Base-by-base conservation (phyloP, 2,888 invertebrate species). In the Drosophila atripex region DNA sequence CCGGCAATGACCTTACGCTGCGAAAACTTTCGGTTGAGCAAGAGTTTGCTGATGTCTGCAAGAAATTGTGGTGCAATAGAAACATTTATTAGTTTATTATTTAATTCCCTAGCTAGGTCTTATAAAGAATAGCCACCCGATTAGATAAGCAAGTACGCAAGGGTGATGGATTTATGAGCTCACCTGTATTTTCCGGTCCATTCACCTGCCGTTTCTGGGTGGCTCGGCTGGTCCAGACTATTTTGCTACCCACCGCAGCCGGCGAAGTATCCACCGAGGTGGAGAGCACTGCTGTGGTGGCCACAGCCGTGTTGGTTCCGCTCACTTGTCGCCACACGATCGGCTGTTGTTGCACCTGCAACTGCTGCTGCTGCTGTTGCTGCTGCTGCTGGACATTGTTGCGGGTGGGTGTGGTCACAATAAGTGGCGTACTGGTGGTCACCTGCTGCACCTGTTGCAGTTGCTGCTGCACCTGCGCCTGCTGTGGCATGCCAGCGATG, bases 251-350 rank as follows among this genome's bases (percentile, higher is more conserved):
- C 14, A 89, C 76, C 2, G 88, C 80, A 3, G 83, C 78, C 0
- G 86, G 70, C 0, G 89, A 76, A 1, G 86, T 70, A 11, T 82
- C 77, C 9, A 83, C 86, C 21, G 87, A 83, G 52, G 83, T 88
- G 30, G 88, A 80, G 11, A 83, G 80, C 54, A 85, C 76, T n/a
- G 85, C 87, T 23, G 89, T 83, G 55, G 82, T 80, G 12, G 85
- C 84, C 39, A 80, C 85, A 0, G 88, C 79, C 4, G 88, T 76
- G 38, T 84, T 89, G 4, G 83, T 78, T 12, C 89, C 82, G 41
- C 86, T 83, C 16, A 91, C 87, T 53, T 90, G 90, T 1, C 91
- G 88, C 90, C 90, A 91, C 7, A 91, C 88, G 54, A 90, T 88
- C 18, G 80, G 85, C 63, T 86, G 88, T 16, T 77, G 79, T 21